Conservation (phyloP, 1,140 invertebrate species). For the Brachionus calyciflorus region DNA sequence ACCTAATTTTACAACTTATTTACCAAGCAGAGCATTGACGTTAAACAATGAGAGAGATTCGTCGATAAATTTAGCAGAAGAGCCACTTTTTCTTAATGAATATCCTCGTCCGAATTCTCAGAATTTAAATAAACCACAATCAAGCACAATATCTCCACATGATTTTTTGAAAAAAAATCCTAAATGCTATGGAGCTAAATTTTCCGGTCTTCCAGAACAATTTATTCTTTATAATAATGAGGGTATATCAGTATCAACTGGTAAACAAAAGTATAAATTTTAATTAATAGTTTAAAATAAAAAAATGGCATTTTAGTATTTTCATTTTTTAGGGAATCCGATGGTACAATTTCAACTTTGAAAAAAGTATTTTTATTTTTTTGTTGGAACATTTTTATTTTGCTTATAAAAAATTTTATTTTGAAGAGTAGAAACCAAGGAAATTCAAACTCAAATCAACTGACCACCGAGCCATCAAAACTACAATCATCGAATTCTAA, state of each 20-base stretch:
- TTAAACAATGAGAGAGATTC: not conserved
- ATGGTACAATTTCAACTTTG: not conserved
- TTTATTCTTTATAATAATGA: slow-evolving; percentile 11
- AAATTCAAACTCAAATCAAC: not conserved
- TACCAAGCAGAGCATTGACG: not conserved
- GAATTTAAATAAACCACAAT: slow-evolving; percentile 17
- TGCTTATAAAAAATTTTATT: no score
- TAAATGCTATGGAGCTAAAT: slow-evolving; percentile 22
- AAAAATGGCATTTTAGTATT: not conserved
- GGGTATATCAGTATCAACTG: not conserved
- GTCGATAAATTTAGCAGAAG: not conserved
- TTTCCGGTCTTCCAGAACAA: slow-evolving; percentile 21
- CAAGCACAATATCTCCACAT: not conserved
- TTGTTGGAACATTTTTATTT: no score
- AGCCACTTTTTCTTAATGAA: not conserved
- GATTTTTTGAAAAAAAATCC: slow-evolving; percentile 31
- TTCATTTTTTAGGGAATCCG: not conserved
- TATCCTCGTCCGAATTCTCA: slow-evolving; percentile 5
- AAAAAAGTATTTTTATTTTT: not conserved
- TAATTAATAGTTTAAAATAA: no score
- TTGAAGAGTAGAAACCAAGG: not conserved
- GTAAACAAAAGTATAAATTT: not conserved
- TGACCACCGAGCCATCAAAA: not conserved
- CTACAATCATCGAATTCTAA: not conserved
- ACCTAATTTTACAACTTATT: slow-evolving; percentile 10